A percentile compares a stretch with the other conserved stretches of the same genome.
phyloP scores from a whole-genome alignment of 1,140 invertebrate genomes.

The Heliothis subflexa region DNA sequence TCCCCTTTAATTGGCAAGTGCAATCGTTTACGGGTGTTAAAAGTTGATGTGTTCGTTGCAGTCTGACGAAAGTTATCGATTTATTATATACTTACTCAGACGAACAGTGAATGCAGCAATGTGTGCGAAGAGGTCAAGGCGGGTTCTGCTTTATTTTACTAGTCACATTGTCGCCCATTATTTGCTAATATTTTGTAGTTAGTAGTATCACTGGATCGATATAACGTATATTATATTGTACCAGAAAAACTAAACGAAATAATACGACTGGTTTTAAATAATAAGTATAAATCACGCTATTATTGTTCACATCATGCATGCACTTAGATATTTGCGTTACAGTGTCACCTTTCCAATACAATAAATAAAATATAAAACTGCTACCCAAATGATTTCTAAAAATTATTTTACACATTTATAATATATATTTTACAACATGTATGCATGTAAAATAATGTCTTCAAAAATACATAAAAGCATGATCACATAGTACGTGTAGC shows the following conservation, averaged over 20 bases:
- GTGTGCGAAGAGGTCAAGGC: constrained; percentile 54
- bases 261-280: too few species aligned
- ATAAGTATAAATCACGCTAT: too few species aligned
- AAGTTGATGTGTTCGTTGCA: constrained; percentile 5
- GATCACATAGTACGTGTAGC: neutral
- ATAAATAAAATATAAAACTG: too few species aligned
- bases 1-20: too few species aligned
- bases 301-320: too few species aligned
- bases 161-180: constrained; percentile 33
- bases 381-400: too few species aligned
- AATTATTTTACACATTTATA: too few species aligned
- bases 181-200: constrained; percentile 33
- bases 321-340: too few species aligned
- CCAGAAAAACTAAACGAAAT: too few species aligned
- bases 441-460: neutral
- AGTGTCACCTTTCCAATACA: too few species aligned
- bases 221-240: too few species aligned
- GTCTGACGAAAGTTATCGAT: constrained; percentile 55
- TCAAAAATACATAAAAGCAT: neutral
- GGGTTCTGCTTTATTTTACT: constrained; percentile 42
- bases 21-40: neutral
- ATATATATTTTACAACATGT: too few species aligned
- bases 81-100: constrained; percentile 50
- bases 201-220: neutral
- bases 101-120: constrained; percentile 55